These are phyloP conservation scores for Lithobates sylvaticus DNA, from an alignment of 2,797 vertebrate genomes.

Conservation along the genomic window DNA sequence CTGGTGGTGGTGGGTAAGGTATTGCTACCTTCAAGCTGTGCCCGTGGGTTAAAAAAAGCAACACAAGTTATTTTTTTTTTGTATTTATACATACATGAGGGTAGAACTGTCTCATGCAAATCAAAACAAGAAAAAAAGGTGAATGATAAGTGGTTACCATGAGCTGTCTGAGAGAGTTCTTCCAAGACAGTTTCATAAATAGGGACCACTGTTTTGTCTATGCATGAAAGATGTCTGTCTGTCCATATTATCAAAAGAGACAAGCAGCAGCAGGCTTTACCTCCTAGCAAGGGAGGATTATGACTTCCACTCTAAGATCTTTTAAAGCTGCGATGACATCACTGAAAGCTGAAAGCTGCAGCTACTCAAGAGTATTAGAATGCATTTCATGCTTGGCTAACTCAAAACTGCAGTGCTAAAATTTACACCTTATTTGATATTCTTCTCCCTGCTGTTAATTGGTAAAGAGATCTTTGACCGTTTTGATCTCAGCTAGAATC, in stretches of 20 bases:
- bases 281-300: constrained; percentile 82
- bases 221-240: constrained; percentile 50
- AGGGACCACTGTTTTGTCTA: constrained; percentile 57
- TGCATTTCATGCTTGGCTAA: constrained; percentile 87
- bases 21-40: too few relatives aligned
- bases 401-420: constrained; percentile 90
- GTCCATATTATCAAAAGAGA: constrained; percentile 81
- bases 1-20: too few relatives aligned
- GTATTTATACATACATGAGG: too few relatives aligned
- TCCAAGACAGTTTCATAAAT: neutral
- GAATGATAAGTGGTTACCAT: neutral
- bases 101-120: neutral
- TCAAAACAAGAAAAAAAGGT: neutral
- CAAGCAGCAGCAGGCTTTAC: constrained; percentile 86
- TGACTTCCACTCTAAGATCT: constrained; percentile 81
- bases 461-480: constrained; percentile 89
- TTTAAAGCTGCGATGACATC: constrained; percentile 83
- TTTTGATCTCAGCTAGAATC: constrained; percentile 90
- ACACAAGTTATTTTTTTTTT: too few relatives aligned
- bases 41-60: too few relatives aligned
- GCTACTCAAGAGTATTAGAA: constrained; percentile 86
- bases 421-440: constrained; percentile 93
- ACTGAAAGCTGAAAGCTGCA: constrained; percentile 82
- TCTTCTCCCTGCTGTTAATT: constrained; percentile 89
- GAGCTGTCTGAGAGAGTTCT: neutral